Base-by-base conservation (phyloP, 1,140 invertebrate genomes). In the Penaeus japonicus region DNA sequence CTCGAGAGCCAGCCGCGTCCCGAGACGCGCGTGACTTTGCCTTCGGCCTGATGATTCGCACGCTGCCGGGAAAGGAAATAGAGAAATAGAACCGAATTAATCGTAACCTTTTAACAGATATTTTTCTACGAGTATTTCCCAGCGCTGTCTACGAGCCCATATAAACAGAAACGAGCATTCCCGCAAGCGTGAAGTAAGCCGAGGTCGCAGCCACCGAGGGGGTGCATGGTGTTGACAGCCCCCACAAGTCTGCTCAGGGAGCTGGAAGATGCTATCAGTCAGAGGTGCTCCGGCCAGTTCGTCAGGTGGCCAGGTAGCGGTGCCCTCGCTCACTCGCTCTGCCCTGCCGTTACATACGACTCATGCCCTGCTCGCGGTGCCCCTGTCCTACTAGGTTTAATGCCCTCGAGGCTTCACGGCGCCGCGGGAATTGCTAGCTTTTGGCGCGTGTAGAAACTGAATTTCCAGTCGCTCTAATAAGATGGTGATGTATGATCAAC, bases 181-280 rank as follows among this genome's bases (percentile, higher is more conserved):
- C 27, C n/a, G 24, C 5, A 27, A 18, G 27, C 1, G 35, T 47
- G 35, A 24, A 77, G 22, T 27, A 47, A 24, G 73, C 53, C 30
- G n/a, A 73, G 73, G 79, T 53, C 80, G 39, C n/a, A 32, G 57
- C 47, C 57, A 24, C 17, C n/a, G 39, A 2, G n/a, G 39, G 32
- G 39, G 57, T 20, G 18, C 7, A n/a, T 47, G 35, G 79, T 87
- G 79, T 87, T 81, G 79, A 82, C 65, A 81, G 86, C 62, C 59
- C 35, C 70, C 82, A 84, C 82, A 84, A 84, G 82, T 84, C 82
- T 87, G 86, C 86, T 87, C 86, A 87, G 80, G 27, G 35, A 79
- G 39, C n/a, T 87, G 86, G 86, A 87, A 87, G 86, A 87, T 87
- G 86, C 82, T 87, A 87, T 87, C 86, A 87, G 80, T 87, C 86